phyloP scores from a whole-genome alignment of 1,140 invertebrate genomes.

The Bilobella aurantiaca region DNA sequence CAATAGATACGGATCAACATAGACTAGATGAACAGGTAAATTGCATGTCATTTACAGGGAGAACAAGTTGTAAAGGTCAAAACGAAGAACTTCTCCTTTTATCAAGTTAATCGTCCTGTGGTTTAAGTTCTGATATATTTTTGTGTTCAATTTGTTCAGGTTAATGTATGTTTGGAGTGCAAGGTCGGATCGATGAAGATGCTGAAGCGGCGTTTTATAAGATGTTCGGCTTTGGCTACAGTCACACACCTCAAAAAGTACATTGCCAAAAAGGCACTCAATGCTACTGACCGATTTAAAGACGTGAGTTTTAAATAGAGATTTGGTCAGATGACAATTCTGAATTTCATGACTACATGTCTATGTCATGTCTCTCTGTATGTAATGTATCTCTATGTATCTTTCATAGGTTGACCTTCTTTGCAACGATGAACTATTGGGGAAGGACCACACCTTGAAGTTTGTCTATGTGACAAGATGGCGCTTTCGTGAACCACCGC shows the following conservation, averaged over 20 bases:
- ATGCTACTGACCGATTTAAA: conserved; percentile 81
- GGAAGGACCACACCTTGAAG: conserved; percentile 96
- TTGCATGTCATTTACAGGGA: too few relatives aligned
- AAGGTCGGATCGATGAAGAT: conserved; percentile 71
- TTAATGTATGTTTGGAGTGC: conserved; percentile 80
- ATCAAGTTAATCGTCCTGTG: too few relatives aligned
- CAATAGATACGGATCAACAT: conserved; percentile 70
- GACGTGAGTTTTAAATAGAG: conserved; percentile 53
- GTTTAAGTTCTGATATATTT: too few relatives aligned
- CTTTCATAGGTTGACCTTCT: conserved; percentile 83
- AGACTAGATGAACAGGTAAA: conserved; percentile 85
- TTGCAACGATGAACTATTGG: conserved; percentile 95
- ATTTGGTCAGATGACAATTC: too few relatives aligned
- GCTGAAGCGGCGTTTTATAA: conserved; percentile 75
- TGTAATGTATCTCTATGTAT: not conserved
- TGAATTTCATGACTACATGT: too few relatives aligned
- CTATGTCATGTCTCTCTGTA: too few relatives aligned
- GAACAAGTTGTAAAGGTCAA: too few relatives aligned
- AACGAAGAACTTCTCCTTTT: too few relatives aligned
- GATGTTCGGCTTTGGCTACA: conserved; percentile 89
- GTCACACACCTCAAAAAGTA: conserved; percentile 96
- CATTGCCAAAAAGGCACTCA: conserved; percentile 88
- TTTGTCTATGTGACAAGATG: conserved; percentile 96
- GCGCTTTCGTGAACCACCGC: conserved; percentile 83
- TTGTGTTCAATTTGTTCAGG: conserved; percentile 42